A percentile compares a stretch with the other conserved stretches of the same genome.
These are phyloP conservation scores for Eristalis intricaria DNA, from an alignment of 2,888 invertebrate species.

Conservation along the genomic window DNA sequence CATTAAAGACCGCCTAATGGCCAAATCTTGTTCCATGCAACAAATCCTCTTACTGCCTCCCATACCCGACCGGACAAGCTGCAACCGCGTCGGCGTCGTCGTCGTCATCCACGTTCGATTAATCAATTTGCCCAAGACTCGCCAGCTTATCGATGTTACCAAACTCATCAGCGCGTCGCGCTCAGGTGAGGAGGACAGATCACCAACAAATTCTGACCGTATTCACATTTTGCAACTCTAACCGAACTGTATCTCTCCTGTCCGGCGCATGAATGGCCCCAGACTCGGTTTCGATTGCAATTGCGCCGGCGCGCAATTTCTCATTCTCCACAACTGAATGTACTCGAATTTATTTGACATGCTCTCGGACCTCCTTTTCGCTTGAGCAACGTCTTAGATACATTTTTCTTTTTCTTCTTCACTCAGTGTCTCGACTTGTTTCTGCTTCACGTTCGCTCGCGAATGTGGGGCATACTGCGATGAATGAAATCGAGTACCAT, in stretches of 20 bases:
- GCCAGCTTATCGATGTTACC: conserved; percentile 23
- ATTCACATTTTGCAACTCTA: conserved; percentile 33
- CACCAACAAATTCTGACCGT: conserved; percentile 22
- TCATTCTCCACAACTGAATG: conserved; percentile 32
- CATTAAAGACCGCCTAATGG: conserved; percentile 27
- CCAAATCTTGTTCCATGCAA: background rate
- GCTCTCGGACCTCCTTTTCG: conserved; percentile 37
- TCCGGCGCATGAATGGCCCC: conserved; percentile 23
- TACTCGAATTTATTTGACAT: conserved; percentile 46
- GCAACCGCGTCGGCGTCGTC: background rate
- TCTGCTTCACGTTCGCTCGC: background rate
- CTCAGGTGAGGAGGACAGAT: background rate
- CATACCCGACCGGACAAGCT: background rate
- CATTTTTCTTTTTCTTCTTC: conserved; percentile 7
- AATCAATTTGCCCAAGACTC: conserved; percentile 26
- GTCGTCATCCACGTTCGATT: conserved; percentile 11
- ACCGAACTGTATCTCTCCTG: background rate
- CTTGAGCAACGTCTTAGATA: conserved; percentile 26
- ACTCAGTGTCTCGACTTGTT: background rate
- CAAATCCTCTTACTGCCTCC: conserved; percentile 12
- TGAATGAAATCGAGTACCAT: conserved; percentile 53
- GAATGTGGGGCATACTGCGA: conserved; percentile 11
- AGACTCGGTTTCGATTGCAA: conserved; percentile 45
- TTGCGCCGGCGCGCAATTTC: conserved; percentile 39
- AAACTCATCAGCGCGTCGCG: conserved; percentile 13